Percentiles rank a stretch among this genome's conserved stretches.
Conservation (phyloP, 2,797 vertebrate genomes). For the Choloepus didactylus region DNA sequence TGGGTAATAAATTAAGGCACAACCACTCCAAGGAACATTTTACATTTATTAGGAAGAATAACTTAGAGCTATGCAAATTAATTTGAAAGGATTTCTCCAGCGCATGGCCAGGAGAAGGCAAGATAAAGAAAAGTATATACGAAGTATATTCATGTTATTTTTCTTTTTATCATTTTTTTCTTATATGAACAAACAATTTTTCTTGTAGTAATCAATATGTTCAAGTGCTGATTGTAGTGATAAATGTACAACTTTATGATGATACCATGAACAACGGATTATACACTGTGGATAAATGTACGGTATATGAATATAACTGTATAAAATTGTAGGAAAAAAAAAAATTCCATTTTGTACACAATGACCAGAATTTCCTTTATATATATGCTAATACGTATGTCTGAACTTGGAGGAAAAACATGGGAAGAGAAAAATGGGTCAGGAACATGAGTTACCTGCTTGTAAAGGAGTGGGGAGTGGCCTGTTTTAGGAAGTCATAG, state of each 20-base stretch:
- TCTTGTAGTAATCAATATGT: too few relatives aligned
- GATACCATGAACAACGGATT: too few relatives aligned
- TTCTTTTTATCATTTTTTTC: too few relatives aligned
- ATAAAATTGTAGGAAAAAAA: too few relatives aligned
- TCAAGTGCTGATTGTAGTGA: too few relatives aligned
- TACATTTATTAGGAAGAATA: neutral
- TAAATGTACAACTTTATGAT: too few relatives aligned
- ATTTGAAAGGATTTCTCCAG: neutral
- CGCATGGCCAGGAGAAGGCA: neutral
- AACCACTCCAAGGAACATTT: neutral
- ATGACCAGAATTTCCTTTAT: neutral
- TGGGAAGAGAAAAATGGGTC: neutral
- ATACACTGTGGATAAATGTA: too few relatives aligned
- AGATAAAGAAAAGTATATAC: neutral
- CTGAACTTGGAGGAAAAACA: neutral
- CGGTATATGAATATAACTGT: too few relatives aligned
- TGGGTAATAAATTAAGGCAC: neutral
- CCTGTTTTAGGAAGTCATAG: neutral
- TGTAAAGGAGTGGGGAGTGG: neutral
- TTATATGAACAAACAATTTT: too few relatives aligned
- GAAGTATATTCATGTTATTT: too few relatives aligned
- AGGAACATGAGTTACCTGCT: neutral
- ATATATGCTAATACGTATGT: neutral
- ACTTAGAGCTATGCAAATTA: neutral
- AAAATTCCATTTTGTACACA: neutral